Conservation (phyloP, 2,797 vertebrate genomes). For the Pangasius krempfi region DNA sequence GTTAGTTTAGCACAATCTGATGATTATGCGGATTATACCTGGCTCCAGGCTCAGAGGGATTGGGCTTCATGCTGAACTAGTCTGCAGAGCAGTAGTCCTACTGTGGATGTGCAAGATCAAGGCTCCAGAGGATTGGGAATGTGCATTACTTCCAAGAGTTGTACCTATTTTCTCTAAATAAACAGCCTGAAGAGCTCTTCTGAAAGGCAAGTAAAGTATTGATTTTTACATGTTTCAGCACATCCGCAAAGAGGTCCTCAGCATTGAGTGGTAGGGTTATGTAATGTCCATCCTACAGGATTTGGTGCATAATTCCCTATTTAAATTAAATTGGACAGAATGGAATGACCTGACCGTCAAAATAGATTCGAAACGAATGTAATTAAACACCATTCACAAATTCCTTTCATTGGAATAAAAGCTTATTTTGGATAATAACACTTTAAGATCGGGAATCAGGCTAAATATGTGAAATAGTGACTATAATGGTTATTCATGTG, state of each 20-base stretch:
- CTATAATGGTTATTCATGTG: background rate
- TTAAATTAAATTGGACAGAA: background rate
- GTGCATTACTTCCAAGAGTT: conserved; percentile 46
- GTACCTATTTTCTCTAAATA: conserved; percentile 49
- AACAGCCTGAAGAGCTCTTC: conserved; percentile 51
- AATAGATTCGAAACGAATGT: background rate
- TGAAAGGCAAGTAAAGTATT: conserved; percentile 53
- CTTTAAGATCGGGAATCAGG: background rate
- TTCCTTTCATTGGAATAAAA: background rate
- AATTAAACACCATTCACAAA: conserved; percentile 22
- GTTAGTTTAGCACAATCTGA: conserved; percentile 64
- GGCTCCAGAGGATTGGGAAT: conserved; percentile 38
- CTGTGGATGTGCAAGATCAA: conserved; percentile 25
- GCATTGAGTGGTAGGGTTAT: background rate
- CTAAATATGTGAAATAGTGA: background rate
- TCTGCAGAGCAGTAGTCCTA: conserved; percentile 33
- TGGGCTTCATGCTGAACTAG: conserved; percentile 40
- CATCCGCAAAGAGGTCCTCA: conserved; percentile 7
- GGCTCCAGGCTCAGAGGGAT: conserved; percentile 27
- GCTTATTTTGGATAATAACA: background rate
- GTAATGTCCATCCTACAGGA: background rate
- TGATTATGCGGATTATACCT: conserved; percentile 54
- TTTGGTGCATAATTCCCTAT: background rate
- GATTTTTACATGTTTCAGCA: conserved; percentile 48
- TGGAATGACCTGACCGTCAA: background rate